Evolutionary conservation across 2,888 invertebrate species (phyloP).

Genomic region (Esperia sulphurella): DNA sequence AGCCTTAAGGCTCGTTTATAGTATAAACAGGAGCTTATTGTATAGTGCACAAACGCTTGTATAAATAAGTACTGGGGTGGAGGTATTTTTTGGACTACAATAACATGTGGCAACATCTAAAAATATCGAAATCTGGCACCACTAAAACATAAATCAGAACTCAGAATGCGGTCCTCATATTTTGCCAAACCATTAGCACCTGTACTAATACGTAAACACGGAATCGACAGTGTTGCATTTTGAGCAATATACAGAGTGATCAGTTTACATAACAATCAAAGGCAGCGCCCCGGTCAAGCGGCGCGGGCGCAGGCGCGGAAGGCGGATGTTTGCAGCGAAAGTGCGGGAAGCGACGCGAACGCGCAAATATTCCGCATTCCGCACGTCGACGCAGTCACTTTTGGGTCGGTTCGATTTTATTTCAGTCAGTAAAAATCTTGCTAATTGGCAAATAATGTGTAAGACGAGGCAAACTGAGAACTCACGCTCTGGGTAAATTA

Average conservation of each 20-base stretch:
- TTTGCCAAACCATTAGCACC: neutral
- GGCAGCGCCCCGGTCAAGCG: slow-evolving; percentile 17
- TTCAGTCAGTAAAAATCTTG: neutral
- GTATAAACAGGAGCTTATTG: slow-evolving; percentile 32
- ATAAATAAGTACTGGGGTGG: no score
- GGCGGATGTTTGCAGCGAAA: slow-evolving; percentile 72
- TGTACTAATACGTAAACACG: neutral
- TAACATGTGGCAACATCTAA: no score
- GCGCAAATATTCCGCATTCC: slow-evolving; percentile 67
- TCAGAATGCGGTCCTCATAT: no score
- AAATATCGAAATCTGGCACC: no score
- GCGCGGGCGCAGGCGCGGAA: slow-evolving; percentile 31
- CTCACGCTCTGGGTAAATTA: no score
- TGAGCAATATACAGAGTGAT: slow-evolving; percentile 5
- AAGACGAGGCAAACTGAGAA: no score
- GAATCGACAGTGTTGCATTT: neutral
- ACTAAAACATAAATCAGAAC: no score
- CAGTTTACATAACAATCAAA: slow-evolving; percentile 51
- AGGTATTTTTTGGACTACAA: no score
- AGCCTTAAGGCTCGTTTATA: slow-evolving; percentile 36
- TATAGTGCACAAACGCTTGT: no score
- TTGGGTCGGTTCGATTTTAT: slow-evolving; percentile 7
- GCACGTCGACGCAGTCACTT: slow-evolving; percentile 1
- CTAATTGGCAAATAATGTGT: neutral
- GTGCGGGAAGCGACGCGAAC: slow-evolving; percentile 56